Evolutionary conservation across 2,113 vertebrate genomes (phyloP).

Genomic region (Oreochromis aureus): DNA sequence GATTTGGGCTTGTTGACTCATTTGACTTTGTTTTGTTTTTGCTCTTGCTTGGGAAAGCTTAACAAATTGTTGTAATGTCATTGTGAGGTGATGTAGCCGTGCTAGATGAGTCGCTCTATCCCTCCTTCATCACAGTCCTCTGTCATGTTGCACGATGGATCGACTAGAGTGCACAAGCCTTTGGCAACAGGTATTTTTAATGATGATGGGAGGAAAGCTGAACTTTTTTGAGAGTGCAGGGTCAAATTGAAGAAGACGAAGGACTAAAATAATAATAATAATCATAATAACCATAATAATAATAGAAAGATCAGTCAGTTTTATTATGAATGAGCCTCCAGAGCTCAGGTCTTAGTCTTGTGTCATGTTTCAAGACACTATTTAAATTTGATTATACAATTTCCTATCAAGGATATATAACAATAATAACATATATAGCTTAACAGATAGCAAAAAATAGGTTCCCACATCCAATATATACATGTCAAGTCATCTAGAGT

Average conservation of each 20-base stretch:
- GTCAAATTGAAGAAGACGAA: neutral
- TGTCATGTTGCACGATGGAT: neutral
- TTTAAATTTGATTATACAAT: neutral
- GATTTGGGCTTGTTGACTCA: conserved; percentile 41
- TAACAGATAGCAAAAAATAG: neutral
- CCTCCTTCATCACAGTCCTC: conserved; percentile 3
- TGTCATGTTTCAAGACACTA: neutral
- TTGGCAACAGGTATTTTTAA: conserved; percentile 5
- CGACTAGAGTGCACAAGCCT: neutral
- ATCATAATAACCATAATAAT: neutral
- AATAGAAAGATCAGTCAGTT: neutral
- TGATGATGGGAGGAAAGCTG: neutral
- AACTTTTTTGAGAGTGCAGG: neutral
- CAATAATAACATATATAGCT: neutral
- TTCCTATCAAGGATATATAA: neutral
- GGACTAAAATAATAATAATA: neutral
- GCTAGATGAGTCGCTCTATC: neutral
- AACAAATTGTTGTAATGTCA: conserved; percentile 32
- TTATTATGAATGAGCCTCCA: neutral
- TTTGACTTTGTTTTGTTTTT: conserved; percentile 55
- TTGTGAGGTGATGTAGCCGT: neutral
- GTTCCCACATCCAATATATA: neutral
- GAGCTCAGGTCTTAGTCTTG: neutral
- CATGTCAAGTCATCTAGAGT: neutral
- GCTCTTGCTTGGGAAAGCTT: neutral